A percentile compares a stretch with the other conserved stretches of the same genome.
Evolutionary conservation across 2,888 invertebrate species (phyloP).

Genomic region (Heliothis peltigera): DNA sequence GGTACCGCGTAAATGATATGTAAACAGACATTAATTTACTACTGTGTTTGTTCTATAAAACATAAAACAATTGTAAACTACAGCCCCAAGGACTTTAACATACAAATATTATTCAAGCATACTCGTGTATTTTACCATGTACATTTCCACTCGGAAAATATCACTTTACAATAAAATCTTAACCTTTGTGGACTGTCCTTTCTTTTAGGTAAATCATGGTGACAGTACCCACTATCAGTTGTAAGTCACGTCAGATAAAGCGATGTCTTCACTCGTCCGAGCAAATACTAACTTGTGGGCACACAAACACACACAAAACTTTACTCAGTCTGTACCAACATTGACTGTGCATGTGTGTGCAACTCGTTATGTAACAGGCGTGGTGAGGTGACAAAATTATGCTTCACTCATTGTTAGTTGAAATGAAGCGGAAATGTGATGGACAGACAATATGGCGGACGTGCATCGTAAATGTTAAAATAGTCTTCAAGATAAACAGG

Average conservation of each 20-base stretch:
- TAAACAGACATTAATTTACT: conserved; percentile 13
- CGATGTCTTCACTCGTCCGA: conserved; percentile 39
- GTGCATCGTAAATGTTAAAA: not conserved
- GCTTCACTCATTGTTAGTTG: conserved; percentile 17
- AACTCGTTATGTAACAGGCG: conserved; percentile 24
- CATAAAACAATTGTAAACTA: not conserved
- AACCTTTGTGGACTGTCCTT: not conserved
- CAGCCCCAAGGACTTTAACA: not conserved
- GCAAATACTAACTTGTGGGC: conserved; percentile 40
- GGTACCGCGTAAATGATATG: conserved; percentile 6
- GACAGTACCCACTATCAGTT: conserved; percentile 50
- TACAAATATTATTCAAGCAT: not conserved
- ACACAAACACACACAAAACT: conserved; percentile 21
- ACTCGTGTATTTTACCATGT: not conserved
- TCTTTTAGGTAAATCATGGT: conserved; percentile 27
- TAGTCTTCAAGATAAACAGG: conserved; percentile 1
- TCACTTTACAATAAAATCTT: not conserved
- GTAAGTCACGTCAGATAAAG: conserved; percentile 55
- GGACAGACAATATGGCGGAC: not conserved
- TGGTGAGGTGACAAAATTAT: conserved; percentile 17
- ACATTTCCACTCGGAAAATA: too few relatives aligned
- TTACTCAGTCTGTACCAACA: conserved; percentile 26
- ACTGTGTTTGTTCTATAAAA: conserved; percentile 1
- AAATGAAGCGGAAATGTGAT: not conserved
- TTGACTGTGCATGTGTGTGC: conserved; percentile 15